Evolutionary conservation across 2,797 vertebrate genomes (phyloP).

Genomic region (Sphenodon punctatus): DNA sequence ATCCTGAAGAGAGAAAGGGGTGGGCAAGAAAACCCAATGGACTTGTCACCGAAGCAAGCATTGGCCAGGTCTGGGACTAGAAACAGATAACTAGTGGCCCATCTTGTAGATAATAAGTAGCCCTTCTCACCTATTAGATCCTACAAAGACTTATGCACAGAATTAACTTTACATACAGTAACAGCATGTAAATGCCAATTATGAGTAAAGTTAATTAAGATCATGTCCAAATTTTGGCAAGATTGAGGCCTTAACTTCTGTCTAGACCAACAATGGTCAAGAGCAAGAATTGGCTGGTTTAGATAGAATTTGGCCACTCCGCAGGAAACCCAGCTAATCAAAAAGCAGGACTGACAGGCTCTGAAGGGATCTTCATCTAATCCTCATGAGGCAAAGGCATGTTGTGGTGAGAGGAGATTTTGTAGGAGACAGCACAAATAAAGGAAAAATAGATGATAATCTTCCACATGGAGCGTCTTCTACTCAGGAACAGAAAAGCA

Average conservation of each 20-base stretch:
- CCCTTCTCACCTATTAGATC: too few species aligned
- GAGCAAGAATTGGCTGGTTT: too few species aligned
- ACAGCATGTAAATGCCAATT: too few species aligned
- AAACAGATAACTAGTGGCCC: not conserved
- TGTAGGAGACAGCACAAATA: too few species aligned
- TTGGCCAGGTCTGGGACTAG: not conserved
- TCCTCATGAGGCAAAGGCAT: not conserved
- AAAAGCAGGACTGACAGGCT: not conserved
- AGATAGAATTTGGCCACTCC: not conserved
- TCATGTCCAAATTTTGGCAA: too few species aligned
- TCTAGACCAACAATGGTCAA: too few species aligned
- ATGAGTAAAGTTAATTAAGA: too few species aligned
- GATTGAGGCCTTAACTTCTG: too few species aligned
- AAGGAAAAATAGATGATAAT: not conserved
- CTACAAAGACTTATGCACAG: too few species aligned
- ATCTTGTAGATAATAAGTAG: not conserved
- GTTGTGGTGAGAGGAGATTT: not conserved
- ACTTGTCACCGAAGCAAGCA: not conserved
- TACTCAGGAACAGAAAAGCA: not conserved
- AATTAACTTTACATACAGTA: too few species aligned
- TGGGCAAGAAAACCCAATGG: not conserved
- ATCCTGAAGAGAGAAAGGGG: not conserved
- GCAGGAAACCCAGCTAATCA: not conserved
- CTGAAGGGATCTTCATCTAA: not conserved
- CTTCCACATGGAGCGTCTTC: not conserved